Evolutionary conservation across 1,140 invertebrate genomes (phyloP).

Genomic region (Gryllus bimaculatus): DNA sequence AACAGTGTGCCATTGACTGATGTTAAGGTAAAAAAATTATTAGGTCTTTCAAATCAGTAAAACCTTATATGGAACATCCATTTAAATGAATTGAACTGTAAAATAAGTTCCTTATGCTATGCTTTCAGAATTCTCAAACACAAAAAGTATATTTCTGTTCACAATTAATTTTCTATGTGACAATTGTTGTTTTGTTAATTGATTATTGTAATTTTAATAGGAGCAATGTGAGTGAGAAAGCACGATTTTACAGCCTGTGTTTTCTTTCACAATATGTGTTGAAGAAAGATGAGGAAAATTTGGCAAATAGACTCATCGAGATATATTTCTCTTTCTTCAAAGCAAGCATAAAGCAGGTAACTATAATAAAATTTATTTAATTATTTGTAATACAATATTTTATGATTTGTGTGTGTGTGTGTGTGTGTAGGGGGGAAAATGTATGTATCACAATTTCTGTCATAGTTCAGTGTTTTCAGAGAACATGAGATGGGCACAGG

Average conservation of each 20-base stretch:
- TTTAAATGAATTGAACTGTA: too few species aligned
- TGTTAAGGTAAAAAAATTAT: too few species aligned
- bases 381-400: not conserved
- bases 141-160: too few species aligned
- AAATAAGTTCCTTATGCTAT: too few species aligned
- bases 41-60: too few species aligned
- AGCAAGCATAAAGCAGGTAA: conserved; percentile 71
- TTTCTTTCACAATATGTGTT: conserved; percentile 77
- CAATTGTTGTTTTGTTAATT: not conserved
- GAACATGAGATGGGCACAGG: too few species aligned
- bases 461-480: not conserved
- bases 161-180: too few species aligned
- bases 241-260: conserved; percentile 91
- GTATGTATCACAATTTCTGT: not conserved
- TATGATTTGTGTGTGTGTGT: too few species aligned
- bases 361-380: not conserved
- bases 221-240: conserved; percentile 68
- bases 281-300: conserved; percentile 54
- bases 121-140: too few species aligned
- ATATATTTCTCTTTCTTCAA: conserved; percentile 97
- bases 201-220: conserved; percentile 29
- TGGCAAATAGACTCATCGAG: conserved; percentile 73
- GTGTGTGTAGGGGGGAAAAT: not conserved
- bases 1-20: too few species aligned
- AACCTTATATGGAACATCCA: too few species aligned